Conservation (phyloP, 2,888 invertebrate genomes). For the Phorcus lineatus region DNA sequence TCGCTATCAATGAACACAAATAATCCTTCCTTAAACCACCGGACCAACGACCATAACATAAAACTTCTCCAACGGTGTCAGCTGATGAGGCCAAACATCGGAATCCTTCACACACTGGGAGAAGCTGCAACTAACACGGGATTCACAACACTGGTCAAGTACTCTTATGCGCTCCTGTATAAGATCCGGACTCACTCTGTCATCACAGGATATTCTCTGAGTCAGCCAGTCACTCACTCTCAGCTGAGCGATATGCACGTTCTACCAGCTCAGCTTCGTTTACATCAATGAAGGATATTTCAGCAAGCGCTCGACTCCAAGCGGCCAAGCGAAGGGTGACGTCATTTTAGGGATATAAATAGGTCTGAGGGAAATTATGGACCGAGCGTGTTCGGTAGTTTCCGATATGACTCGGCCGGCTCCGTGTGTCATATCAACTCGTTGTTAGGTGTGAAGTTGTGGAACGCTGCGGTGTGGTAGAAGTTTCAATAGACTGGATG, state of each 20-base stretch:
- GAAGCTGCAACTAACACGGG: background rate
- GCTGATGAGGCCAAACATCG: background rate
- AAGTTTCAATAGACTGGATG: too few relatives aligned
- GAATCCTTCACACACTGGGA: background rate
- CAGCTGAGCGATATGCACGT: background rate
- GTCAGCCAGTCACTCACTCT: background rate
- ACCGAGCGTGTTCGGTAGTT: background rate
- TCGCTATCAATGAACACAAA: conserved; percentile 14
- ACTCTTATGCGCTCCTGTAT: too few relatives aligned
- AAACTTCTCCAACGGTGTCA: background rate
- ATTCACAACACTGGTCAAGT: too few relatives aligned
- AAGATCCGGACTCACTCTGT: too few relatives aligned
- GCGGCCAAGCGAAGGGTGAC: background rate
- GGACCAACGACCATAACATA: conserved; percentile 21
- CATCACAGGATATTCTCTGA: too few relatives aligned
- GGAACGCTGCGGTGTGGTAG: background rate
- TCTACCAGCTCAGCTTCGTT: background rate
- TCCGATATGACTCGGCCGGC: background rate
- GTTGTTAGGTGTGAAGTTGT: background rate
- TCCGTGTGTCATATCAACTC: background rate
- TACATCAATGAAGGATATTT: background rate
- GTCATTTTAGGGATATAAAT: background rate
- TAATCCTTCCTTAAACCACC: conserved; percentile 15
- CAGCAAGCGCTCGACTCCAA: background rate
- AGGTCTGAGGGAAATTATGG: conserved; percentile 1